A percentile compares a stretch with the other conserved stretches of the same genome.
phyloP scores from a whole-genome alignment of 2,888 invertebrate genomes.

The Ormyrus thymus region DNA sequence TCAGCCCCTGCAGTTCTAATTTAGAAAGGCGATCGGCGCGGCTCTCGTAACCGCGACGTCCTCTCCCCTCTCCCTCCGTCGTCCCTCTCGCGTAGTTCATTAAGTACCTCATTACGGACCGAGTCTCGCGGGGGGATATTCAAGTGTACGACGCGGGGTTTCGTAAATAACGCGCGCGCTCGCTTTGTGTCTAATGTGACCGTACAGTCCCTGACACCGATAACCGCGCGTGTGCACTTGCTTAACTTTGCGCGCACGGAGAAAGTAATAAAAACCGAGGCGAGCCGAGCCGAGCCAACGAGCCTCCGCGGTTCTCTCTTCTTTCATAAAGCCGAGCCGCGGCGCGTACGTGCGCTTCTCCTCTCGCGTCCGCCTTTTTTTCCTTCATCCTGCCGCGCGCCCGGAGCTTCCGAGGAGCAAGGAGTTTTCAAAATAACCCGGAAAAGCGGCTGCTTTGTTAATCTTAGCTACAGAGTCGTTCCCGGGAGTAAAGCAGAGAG shows the following conservation, averaged over 20 bases:
- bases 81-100: conserved; percentile 28
- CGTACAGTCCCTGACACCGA: conserved; percentile 60
- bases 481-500: no score
- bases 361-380: no score
- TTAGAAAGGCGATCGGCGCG: conserved; percentile 45
- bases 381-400: not conserved
- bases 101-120: conserved; percentile 44
- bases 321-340: conserved; percentile 13
- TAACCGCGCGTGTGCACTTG: conserved; percentile 55
- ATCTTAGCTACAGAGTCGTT: no score
- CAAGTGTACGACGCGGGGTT: not conserved
- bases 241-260: conserved; percentile 48
- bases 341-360: no score
- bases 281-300: no score
- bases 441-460: no score
- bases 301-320: not conserved
- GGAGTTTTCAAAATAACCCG: no score
- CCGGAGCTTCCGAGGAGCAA: no score
- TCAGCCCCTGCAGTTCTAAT: conserved; percentile 13
- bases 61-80: not conserved
- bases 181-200: conserved; percentile 47
- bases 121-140: conserved; percentile 29
- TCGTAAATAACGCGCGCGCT: not conserved
- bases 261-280: conserved; percentile 39
- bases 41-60: conserved; percentile 32